Base-by-base conservation (phyloP, 1,140 invertebrate species). In the Conopomorpha cramerella region DNA sequence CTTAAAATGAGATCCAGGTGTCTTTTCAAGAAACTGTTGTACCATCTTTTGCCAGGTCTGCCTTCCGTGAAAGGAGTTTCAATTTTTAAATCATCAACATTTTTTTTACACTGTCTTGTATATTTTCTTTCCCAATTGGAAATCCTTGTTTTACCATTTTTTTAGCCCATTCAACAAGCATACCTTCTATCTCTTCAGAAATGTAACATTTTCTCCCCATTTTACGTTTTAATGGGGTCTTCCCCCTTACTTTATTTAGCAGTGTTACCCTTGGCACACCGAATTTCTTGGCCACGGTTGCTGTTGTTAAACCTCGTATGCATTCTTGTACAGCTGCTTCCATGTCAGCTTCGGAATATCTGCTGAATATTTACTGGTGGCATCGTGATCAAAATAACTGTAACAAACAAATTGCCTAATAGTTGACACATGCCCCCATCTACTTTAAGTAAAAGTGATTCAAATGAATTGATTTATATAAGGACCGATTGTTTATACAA, bases 101-200 rank as follows among this genome's bases (percentile, higher is more conserved):
- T 45, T 48, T 51, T 39, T 66, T 42, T 2, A 67, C 61, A 34
- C 53, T 55, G 43, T 56, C 43, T 39, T 50, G 43, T 2, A 76
- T 53, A 34, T 60, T 45, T 4, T 61, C 49, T 25, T 51, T 46
- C 11, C 52, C 49, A 49, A 63, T 56, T 8, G 67, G 66, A 32
- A 65, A 74, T 10, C 58, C 55, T 32, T 51, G 31, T 43, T 48
- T 41, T 1, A 51, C 53, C 41, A 71, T 63, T 26, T 43, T 42
- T 18, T 60, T 32, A 12, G 58, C 48, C 64, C 62, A 70, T 6
- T 41, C 34, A n/a, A 60, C 41, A 14, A 64, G 34, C 19, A 44
- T 34, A 30, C 42, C 34, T 48, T 65, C 66, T 51, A 55, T 57
- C 19, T 55, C 51, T 13, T 32, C 30, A 6, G 44, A 30, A 6